Evolutionary conservation across 2,888 invertebrate species (phyloP).

Genomic region (Mystacides longicornis): DNA sequence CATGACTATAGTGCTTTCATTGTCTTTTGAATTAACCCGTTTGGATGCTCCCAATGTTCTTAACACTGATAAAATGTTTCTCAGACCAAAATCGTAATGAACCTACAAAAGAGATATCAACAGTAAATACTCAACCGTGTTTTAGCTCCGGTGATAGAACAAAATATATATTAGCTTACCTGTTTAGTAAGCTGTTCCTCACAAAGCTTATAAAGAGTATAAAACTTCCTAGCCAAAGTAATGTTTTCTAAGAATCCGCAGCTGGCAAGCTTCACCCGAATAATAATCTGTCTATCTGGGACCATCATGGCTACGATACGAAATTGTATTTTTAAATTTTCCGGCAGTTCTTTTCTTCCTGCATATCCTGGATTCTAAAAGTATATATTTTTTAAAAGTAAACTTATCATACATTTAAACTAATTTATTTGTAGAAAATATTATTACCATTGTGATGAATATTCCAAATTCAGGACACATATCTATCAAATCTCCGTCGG

Average conservation of each 20-base stretch:
- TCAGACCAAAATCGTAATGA: conserved; percentile 93
- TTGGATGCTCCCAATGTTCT: conserved; percentile 90
- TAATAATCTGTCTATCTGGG: conserved; percentile 94
- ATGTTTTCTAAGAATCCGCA: conserved; percentile 96
- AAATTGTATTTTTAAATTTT: conserved; percentile 96
- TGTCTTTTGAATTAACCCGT: conserved; percentile 82
- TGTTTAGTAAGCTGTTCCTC: conserved; percentile 97
- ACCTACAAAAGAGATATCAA: conserved; percentile 50
- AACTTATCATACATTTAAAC: conserved; percentile 4
- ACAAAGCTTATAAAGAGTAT: conserved; percentile 91
- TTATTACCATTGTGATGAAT: conserved; percentile 86
- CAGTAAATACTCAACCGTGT: background rate
- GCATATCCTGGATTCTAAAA: conserved; percentile 93
- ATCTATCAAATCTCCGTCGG: conserved; percentile 87
- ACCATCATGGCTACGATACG: conserved; percentile 99
- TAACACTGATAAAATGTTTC: conserved; percentile 91
- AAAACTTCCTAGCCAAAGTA: conserved; percentile 90
- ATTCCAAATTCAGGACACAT: conserved; percentile 96
- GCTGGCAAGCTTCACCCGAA: conserved; percentile 89
- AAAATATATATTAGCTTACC: conserved; percentile 37
- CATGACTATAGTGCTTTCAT: conserved; percentile 95
- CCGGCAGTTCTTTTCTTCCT: conserved; percentile 91
- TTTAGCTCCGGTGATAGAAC: background rate
- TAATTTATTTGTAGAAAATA: background rate
- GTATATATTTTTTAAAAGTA: background rate